Conservation (phyloP, 2,888 invertebrate species). For the Syritta pipiens region DNA sequence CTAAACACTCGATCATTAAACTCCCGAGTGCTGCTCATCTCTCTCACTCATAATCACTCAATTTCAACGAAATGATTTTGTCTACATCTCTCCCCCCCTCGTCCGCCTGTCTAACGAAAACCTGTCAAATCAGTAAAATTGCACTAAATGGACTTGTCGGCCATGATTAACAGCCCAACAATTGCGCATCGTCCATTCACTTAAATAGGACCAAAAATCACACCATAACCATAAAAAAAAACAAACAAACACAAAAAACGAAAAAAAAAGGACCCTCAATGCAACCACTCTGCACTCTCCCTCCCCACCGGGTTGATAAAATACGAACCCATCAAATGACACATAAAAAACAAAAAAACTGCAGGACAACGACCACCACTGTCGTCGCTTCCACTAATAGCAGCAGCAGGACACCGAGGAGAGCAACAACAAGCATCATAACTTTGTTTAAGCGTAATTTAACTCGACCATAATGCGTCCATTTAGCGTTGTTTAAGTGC, state of each 20-base stretch:
- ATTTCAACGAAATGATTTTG: slow-evolving; percentile 22
- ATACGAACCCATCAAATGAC: slow-evolving; percentile 45
- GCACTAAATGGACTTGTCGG: slow-evolving; percentile 67
- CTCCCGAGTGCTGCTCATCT: background rate
- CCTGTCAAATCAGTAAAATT: slow-evolving; percentile 54
- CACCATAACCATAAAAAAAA: slow-evolving; percentile 55
- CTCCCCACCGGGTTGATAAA: slow-evolving; percentile 39
- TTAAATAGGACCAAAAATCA: slow-evolving; percentile 57
- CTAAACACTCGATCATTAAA: background rate
- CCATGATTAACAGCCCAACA: slow-evolving; percentile 61
- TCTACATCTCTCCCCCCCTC: background rate
- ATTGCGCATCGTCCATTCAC: slow-evolving; percentile 55
- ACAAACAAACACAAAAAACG: slow-evolving; percentile 7
- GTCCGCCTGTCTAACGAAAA: slow-evolving; percentile 32
- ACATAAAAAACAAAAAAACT: slow-evolving; percentile 29
- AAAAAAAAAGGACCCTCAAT: background rate
- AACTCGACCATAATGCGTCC: slow-evolving; percentile 72
- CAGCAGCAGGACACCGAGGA: slow-evolving; percentile 29
- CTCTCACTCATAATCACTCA: slow-evolving; percentile 19
- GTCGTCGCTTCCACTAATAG: slow-evolving; percentile 45
- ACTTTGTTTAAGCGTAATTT: slow-evolving; percentile 73
- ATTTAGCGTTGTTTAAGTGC: slow-evolving; percentile 70
- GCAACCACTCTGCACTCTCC: background rate
- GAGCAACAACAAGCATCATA: slow-evolving; percentile 69
- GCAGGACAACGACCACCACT: slow-evolving; percentile 3